Conservation (phyloP, 1,140 invertebrate species). For the Lordiphosa mommai region DNA sequence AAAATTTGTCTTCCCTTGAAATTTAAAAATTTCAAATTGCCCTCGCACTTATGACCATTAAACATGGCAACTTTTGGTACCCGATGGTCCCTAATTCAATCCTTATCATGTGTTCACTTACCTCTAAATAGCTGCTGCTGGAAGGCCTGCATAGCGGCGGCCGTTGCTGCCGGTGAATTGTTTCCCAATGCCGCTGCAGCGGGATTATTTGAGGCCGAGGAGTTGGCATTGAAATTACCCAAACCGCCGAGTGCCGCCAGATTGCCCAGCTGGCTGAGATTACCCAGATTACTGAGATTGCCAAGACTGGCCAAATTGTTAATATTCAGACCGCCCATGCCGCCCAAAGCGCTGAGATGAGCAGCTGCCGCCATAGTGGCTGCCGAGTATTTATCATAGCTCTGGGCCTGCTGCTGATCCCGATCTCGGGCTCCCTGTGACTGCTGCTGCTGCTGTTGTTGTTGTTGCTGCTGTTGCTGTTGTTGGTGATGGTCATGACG, state of each 20-base stretch:
- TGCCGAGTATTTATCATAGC: constrained; percentile 80
- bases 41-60: too few relatives aligned
- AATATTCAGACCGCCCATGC: constrained; percentile 70
- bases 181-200: constrained; percentile 65
- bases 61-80: too few relatives aligned
- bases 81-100: too few relatives aligned
- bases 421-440: constrained; percentile 74
- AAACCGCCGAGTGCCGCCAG: constrained; percentile 68
- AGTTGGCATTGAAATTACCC: constrained; percentile 74
- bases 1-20: too few relatives aligned
- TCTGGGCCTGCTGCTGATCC: constrained; percentile 65
- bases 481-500: constrained; percentile 68
- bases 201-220: constrained; percentile 81
- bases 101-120: constrained; percentile 78
- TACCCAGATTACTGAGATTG: constrained; percentile 55
- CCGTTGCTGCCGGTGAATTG: constrained; percentile 82
- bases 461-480: constrained; percentile 79
- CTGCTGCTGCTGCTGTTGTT: constrained; percentile 64
- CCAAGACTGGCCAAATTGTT: constrained; percentile 64
- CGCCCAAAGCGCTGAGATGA: constrained; percentile 69
- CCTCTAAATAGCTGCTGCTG: constrained; percentile 89
- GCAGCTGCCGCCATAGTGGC: constrained; percentile 79
- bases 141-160: constrained; percentile 89
- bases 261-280: constrained; percentile 77
- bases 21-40: too few relatives aligned